A percentile compares a stretch with the other conserved stretches of the same genome.
phyloP scores from a whole-genome alignment of 2,888 invertebrate species.

The Tenthredo mesomela region DNA sequence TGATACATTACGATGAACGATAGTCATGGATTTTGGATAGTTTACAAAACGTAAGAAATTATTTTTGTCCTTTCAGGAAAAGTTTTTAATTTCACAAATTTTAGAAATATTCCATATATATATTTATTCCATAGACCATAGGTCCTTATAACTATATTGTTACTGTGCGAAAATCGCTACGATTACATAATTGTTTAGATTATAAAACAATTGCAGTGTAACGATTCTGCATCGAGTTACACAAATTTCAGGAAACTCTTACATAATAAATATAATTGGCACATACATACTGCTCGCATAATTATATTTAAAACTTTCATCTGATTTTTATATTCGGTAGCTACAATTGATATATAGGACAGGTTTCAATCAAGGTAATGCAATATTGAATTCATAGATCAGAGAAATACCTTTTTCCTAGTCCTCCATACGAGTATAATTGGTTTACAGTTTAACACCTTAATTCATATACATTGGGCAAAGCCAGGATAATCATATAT shows the following conservation, averaged over 20 bases:
- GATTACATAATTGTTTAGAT: neutral
- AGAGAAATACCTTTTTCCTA: constrained; percentile 6
- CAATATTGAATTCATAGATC: neutral
- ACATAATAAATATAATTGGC: neutral
- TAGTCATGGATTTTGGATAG: neutral
- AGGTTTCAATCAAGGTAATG: neutral
- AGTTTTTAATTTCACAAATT: constrained; percentile 13
- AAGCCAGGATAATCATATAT: neutral
- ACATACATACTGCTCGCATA: constrained; percentile 9
- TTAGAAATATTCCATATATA: neutral
- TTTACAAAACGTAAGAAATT: neutral
- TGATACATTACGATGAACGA: neutral
- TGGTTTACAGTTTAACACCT: neutral
- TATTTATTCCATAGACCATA: neutral
- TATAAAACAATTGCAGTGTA: neutral
- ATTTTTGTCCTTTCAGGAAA: neutral
- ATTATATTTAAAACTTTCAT: neutral
- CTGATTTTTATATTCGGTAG: neutral
- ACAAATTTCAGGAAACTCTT: neutral
- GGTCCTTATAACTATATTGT: neutral
- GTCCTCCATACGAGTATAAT: neutral
- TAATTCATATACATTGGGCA: neutral
- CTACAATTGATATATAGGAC: constrained; percentile 19
- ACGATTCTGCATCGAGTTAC: neutral
- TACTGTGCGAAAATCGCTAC: neutral